These are phyloP conservation scores for Triops cancriformis DNA, from an alignment of 1,140 invertebrate species.

Conservation along the genomic window DNA sequence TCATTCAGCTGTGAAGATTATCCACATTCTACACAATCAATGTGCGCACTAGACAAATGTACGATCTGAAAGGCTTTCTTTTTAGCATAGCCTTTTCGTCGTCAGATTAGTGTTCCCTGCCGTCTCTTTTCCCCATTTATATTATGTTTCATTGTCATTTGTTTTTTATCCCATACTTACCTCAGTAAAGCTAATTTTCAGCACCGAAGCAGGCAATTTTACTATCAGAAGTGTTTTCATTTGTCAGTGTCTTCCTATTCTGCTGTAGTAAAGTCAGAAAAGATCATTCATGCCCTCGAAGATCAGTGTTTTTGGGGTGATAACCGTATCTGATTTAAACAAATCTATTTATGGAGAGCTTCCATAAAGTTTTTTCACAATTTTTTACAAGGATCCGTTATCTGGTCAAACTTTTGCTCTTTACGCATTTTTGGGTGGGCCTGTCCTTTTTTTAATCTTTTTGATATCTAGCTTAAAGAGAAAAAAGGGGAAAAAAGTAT, in stretches of 20 bases:
- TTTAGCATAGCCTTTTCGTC: background rate
- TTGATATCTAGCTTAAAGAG: background rate
- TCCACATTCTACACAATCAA: background rate
- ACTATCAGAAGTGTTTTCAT: background rate
- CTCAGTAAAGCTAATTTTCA: background rate
- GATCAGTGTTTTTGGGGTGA: background rate
- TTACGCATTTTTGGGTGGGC: background rate
- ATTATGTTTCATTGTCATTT: background rate
- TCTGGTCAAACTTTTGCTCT: background rate
- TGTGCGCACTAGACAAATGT: background rate
- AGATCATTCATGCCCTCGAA: background rate
- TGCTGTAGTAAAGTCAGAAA: background rate
- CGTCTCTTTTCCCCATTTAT: background rate
- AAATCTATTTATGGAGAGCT: constrained; percentile 7
- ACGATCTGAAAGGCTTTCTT: background rate
- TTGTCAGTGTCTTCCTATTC: background rate
- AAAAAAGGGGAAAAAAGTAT: background rate
- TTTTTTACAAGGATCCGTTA: background rate
- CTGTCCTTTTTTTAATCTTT: background rate
- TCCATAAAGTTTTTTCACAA: background rate
- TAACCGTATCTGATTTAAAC: background rate
- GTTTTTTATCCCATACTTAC: background rate
- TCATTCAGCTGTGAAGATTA: background rate
- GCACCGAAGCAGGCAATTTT: background rate
- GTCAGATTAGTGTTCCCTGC: background rate